phyloP scores from a whole-genome alignment of 2,113 vertebrate species.

The Agelaius tricolor region DNA sequence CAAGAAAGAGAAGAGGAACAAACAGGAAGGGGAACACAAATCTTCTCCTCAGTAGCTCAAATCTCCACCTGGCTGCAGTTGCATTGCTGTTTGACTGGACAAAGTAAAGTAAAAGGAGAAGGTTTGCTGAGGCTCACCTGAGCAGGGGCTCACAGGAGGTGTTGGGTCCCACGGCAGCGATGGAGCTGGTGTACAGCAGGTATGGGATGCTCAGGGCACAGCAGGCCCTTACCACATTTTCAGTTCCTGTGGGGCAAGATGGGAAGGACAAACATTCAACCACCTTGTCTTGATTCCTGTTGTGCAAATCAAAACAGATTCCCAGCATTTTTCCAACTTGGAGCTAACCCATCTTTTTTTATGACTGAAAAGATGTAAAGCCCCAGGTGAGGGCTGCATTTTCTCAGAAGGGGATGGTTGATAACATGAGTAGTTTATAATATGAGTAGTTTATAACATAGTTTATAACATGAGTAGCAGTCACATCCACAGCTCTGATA shows the following conservation, averaged over 20 bases:
- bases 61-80: background rate
- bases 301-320: background rate
- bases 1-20: background rate
- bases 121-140: background rate
- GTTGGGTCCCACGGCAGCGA: slow-evolving; percentile 18
- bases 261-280: background rate
- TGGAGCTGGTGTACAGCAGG: slow-evolving; percentile 22
- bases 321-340: background rate
- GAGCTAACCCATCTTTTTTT: background rate
- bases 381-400: background rate
- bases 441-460: background rate
- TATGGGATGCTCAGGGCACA: background rate
- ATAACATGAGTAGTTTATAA: background rate
- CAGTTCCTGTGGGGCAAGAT: slow-evolving; percentile 16
- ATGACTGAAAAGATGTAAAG: background rate
- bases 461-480: background rate
- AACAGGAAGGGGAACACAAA: background rate
- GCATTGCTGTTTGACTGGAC: background rate
- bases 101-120: background rate
- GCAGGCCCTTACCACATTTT: slow-evolving; percentile 33
- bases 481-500: background rate
- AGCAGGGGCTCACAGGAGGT: background rate
- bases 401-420: background rate
- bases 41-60: background rate
- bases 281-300: background rate